Evolutionary conservation across 2,797 vertebrate species (phyloP), one percentile per base, ranked within the genome.

Genomic region (Prionace glauca): DNA sequence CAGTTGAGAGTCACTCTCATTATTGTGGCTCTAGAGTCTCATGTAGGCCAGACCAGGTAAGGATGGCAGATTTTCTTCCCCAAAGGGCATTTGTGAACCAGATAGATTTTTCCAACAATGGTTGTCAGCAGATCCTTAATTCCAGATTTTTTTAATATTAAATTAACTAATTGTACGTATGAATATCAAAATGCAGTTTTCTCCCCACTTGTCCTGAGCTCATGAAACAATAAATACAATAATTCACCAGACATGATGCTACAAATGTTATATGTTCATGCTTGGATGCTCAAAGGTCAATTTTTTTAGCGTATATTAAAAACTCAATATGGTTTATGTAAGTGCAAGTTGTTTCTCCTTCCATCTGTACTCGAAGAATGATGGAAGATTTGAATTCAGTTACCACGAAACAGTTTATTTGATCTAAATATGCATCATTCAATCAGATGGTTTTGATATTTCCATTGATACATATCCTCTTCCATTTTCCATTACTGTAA

Each of bases 401-500:
- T 69, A 92, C 67, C 62, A 92, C 1, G 9, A 92, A 92, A 16
- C 90, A 92, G 62, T 92, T 69, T 65, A 92, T 92, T 65, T 92
- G 90, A 69, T 41, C 65, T 41, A 22, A 92, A 92, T 92, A 69
- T 41, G 32, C 62, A 69, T 92, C 65, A 67, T 91, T 67, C n/a
- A 92, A 92, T 92, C 62, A 92, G 69, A 36, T 41, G 90, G n/a
- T 92, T 92, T 69, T 41, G 65, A 69, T 65, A 92, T 69, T 92
- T 69, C 95, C 95, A 93, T 96, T 95, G 72, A 95, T 96, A 96
- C 95, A 96, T 96, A 96, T 96, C 96, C 96, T 96, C 96, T 96
- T 96, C 95, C 90, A 95, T 56, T 96, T 95, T 96, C 96, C 96
- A 97, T 97, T 97, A 97, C 96, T 95, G 96, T 96, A 95, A 96